phyloP scores from a whole-genome alignment of 2,113 vertebrate genomes.

The Mormyrus iriodes region DNA sequence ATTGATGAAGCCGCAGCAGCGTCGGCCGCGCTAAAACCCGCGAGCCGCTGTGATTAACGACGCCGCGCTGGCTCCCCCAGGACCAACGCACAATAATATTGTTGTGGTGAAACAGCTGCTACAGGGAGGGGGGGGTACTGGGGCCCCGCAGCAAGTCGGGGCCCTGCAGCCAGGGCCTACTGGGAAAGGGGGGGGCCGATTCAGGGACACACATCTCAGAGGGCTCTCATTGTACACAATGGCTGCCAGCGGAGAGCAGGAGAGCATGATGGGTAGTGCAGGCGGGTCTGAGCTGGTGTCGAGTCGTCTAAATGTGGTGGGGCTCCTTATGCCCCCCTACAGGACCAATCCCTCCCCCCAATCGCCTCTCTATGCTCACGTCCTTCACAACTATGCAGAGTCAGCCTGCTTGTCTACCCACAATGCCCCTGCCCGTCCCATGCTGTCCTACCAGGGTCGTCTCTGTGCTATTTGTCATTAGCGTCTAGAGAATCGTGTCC shows the following conservation, averaged over 20 bases:
- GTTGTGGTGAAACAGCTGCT: slow-evolving; percentile 56
- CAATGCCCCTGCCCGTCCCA: neutral
- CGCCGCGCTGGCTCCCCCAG: slow-evolving; percentile 59
- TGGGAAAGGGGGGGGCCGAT: neutral
- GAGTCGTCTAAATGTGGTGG: neutral
- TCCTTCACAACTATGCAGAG: neutral
- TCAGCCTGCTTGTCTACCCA: neutral
- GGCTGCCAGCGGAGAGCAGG: neutral
- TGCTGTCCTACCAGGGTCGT: neutral
- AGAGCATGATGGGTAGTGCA: neutral
- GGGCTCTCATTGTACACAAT: neutral
- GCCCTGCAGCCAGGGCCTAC: slow-evolving; percentile 1
- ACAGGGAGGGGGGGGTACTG: slow-evolving; percentile 34
- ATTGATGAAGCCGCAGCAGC: slow-evolving; percentile 68
- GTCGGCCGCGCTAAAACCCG: slow-evolving; percentile 54
- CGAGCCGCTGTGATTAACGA: slow-evolving; percentile 69
- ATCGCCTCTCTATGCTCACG: neutral
- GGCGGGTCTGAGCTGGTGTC: neutral
- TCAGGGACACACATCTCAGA: neutral
- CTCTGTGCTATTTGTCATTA: neutral
- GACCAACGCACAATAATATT: slow-evolving; percentile 61
- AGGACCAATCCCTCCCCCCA: neutral
- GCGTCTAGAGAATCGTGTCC: neutral
- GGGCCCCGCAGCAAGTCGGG: slow-evolving; percentile 6
- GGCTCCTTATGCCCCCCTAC: neutral